phyloP scores from a whole-genome alignment of 2,888 invertebrate genomes.

The Cheilosia vulpina region DNA sequence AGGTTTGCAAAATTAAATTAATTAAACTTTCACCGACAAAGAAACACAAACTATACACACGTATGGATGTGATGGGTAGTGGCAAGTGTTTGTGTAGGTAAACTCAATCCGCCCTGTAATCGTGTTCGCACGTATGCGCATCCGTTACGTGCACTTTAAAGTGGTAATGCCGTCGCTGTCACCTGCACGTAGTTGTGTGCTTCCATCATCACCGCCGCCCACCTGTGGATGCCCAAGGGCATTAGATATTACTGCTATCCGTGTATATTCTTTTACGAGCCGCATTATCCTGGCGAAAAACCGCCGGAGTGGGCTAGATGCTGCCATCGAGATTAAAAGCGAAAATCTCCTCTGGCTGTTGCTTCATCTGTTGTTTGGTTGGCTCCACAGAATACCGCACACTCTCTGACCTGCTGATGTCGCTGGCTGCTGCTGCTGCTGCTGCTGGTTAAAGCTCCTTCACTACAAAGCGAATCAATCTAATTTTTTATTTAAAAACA shows the following conservation, averaged over 20 bases:
- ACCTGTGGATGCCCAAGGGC: slow-evolving; percentile 51
- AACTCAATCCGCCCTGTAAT: slow-evolving; percentile 39
- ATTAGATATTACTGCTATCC: slow-evolving; percentile 56
- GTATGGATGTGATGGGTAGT: not conserved
- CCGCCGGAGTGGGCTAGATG: not conserved
- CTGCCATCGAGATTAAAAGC: slow-evolving; percentile 52
- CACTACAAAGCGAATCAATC: slow-evolving; percentile 73
- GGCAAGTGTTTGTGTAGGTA: slow-evolving; percentile 5
- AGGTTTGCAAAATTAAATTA: slow-evolving; percentile 68
- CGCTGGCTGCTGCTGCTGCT: not conserved
- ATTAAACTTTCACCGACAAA: slow-evolving; percentile 65
- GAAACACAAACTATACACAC: slow-evolving; percentile 12
- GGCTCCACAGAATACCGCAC: slow-evolving; percentile 9
- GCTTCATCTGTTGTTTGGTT: slow-evolving; percentile 58
- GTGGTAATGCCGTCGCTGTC: slow-evolving; percentile 63
- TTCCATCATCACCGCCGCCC: slow-evolving; percentile 20
- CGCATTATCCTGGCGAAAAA: slow-evolving; percentile 50
- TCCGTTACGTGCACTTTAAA: slow-evolving; percentile 64
- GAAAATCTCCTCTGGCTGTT: slow-evolving; percentile 58
- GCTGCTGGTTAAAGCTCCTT: not conserved
- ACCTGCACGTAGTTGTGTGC: slow-evolving; percentile 62
- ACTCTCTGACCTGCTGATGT: slow-evolving; percentile 27
- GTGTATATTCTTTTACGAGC: slow-evolving; percentile 56
- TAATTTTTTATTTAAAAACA: slow-evolving; percentile 74
- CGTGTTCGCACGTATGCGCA: slow-evolving; percentile 66